A percentile compares a stretch with the other conserved stretches of the same genome.
phyloP scores from a whole-genome alignment of 2,797 vertebrate species.

The Trachops cirrhosus region DNA sequence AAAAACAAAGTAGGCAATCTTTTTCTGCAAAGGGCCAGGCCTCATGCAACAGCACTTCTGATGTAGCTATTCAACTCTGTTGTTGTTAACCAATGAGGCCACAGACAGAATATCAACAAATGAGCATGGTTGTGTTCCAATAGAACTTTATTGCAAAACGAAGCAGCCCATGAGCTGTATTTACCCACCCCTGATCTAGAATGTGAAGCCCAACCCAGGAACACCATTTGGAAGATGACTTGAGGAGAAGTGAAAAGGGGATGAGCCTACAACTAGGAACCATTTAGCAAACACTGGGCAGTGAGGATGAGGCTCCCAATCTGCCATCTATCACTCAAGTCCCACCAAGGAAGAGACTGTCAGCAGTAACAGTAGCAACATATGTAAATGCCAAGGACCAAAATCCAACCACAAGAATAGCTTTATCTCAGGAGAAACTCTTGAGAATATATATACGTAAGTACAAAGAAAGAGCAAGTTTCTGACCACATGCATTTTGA shows the following conservation, averaged over 20 bases:
- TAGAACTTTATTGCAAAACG: conserved; percentile 16
- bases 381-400: not conserved
- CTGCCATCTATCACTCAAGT: not conserved
- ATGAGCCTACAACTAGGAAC: not conserved
- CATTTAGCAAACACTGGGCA: not conserved
- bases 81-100: not conserved
- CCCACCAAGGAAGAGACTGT: not conserved
- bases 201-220: not conserved
- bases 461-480: conserved; percentile 21
- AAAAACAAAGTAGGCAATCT: not conserved
- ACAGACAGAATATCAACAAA: not conserved
- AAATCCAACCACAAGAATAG: conserved; percentile 29
- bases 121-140: not conserved
- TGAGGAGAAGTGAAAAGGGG: not conserved
- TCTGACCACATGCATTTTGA: conserved; percentile 39
- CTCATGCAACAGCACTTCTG: not conserved
- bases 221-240: not conserved
- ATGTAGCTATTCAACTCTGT: not conserved
- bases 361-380: not conserved
- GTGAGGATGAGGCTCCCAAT: not conserved
- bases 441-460: not conserved
- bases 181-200: not conserved
- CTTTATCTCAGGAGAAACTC: conserved; percentile 13
- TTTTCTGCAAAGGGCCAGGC: not conserved
- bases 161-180: not conserved